Percentiles rank a stretch among this genome's conserved stretches.
phyloP scores from a whole-genome alignment of 2,797 vertebrate species.

The Lophotriccus pileatus region DNA sequence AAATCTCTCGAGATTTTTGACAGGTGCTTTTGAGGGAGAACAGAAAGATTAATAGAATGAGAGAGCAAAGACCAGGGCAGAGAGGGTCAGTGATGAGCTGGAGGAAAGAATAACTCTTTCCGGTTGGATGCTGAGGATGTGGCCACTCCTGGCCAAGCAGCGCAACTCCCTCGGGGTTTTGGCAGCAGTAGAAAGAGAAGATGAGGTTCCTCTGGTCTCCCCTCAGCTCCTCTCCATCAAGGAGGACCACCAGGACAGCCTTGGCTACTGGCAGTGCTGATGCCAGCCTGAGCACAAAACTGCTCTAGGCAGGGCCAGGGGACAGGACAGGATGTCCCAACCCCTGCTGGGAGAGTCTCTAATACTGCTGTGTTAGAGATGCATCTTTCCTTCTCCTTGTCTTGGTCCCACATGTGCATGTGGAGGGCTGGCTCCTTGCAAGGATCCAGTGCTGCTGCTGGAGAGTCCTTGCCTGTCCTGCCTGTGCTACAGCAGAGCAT shows the following conservation, averaged over 20 bases:
- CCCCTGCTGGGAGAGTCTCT: too few relatives aligned
- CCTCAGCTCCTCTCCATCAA: not conserved
- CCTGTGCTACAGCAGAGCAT: not conserved
- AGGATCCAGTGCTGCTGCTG: not conserved
- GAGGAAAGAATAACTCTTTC: not conserved
- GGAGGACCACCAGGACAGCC: not conserved
- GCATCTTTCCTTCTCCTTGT: fast-evolving
- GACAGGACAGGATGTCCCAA: fast-evolving
- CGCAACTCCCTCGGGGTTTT: not conserved
- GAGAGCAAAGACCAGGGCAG: not conserved
- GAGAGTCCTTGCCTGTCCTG: not conserved
- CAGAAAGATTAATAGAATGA: not conserved
- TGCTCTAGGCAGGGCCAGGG: not conserved
- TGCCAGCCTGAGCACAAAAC: fast-evolving
- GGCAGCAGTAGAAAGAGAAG: not conserved
- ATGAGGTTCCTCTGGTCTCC: not conserved
- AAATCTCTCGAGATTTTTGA: not conserved
- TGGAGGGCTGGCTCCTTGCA: not conserved
- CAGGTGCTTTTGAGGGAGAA: not conserved
- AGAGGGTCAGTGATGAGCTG: not conserved
- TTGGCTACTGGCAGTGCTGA: not conserved
- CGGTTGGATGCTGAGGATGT: not conserved
- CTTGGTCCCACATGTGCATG: fast-evolving
- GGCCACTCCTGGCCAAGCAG: not conserved
- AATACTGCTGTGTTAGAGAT: fast-evolving